Conservation (phyloP, 1,140 invertebrate species). For the Bursaphelenchus mucronatus region DNA sequence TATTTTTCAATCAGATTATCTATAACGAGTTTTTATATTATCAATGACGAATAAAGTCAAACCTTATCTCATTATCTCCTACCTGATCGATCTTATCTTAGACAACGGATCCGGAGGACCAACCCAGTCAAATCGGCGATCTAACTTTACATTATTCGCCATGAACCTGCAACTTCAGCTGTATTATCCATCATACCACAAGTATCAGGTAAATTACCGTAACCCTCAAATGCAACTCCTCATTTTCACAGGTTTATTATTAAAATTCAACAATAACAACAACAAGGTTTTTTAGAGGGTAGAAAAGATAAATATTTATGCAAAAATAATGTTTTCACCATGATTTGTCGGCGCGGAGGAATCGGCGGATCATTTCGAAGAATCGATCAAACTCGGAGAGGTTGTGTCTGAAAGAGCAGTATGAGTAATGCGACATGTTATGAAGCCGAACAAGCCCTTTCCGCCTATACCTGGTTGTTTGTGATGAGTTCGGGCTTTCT, state of each 20-base stretch:
- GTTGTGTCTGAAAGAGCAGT: conserved; percentile 47
- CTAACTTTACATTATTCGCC: conserved; percentile 33
- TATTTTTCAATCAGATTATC: no score
- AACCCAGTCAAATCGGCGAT: conserved; percentile 54
- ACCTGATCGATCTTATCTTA: conserved; percentile 6
- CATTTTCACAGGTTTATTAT: no score
- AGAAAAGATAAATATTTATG: no score
- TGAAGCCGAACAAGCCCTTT: not conserved
- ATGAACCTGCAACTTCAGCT: not conserved
- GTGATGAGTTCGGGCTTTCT: not conserved
- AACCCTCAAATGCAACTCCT: no score
- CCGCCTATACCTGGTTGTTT: conserved; percentile 9
- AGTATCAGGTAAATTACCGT: no score
- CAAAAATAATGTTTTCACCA: not conserved
- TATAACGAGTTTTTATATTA: no score
- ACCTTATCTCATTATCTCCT: conserved; percentile 7
- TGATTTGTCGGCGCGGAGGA: conserved; percentile 5
- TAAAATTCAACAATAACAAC: no score
- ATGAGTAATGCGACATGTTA: not conserved
- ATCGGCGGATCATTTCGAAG: conserved; percentile 41
- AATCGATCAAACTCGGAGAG: conserved; percentile 51
- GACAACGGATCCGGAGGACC: conserved; percentile 45
- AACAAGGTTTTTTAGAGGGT: no score
- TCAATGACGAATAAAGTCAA: not conserved
- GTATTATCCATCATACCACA: no score